A percentile compares a stretch with the other conserved stretches of the same genome.
Conservation (phyloP, 2,888 invertebrate species). For the Tipula confusa region DNA sequence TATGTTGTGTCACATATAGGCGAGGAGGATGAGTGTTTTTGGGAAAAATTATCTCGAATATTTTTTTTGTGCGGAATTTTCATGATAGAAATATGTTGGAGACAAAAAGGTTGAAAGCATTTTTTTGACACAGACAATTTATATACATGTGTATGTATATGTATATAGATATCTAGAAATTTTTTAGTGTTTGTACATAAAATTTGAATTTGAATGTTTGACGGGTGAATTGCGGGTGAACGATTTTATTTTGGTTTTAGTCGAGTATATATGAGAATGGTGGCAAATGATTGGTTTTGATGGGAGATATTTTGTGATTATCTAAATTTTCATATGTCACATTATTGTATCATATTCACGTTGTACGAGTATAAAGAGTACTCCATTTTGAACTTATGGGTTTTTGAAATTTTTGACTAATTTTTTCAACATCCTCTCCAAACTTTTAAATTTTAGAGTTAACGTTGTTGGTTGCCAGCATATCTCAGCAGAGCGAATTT, state of each 20-base stretch:
- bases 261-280: too few relatives aligned
- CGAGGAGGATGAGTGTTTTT: not conserved
- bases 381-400: too few relatives aligned
- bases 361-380: not conserved
- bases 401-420: too few relatives aligned
- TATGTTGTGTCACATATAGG: not conserved
- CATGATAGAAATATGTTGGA: not conserved
- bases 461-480: too few relatives aligned
- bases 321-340: constrained; percentile 15
- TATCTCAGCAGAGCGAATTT: too few relatives aligned
- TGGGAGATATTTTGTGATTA: not conserved
- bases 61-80: not conserved
- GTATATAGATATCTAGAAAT: not conserved
- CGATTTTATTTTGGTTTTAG: not conserved
- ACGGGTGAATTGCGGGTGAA: not conserved
- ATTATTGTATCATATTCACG: not conserved
- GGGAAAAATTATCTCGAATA: not conserved
- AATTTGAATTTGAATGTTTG: constrained; percentile 25
- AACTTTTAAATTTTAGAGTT: too few relatives aligned
- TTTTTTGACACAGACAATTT: constrained; percentile 9
- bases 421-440: too few relatives aligned
- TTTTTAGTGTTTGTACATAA: not conserved
- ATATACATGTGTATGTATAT: not conserved
- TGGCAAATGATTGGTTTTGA: not conserved
- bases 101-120: constrained; percentile 3